Percentiles rank a stretch among this genome's conserved stretches.
phyloP scores from a whole-genome alignment of 2,888 invertebrate genomes.

The Smittia sp. region DNA sequence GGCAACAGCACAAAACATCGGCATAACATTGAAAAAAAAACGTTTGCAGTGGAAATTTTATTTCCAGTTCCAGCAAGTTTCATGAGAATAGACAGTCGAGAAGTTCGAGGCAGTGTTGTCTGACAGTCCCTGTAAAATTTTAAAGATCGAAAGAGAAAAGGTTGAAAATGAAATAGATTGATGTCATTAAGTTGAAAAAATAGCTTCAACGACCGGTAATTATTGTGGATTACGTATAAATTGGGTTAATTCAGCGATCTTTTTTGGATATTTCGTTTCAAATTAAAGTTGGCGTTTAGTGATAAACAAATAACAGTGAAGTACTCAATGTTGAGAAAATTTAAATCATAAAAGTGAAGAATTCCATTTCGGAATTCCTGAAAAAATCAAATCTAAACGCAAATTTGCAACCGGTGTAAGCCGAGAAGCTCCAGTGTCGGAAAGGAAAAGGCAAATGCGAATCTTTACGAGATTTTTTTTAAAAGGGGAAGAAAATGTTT shows the following conservation, averaged over 20 bases:
- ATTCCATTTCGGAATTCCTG: too few relatives aligned
- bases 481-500: not conserved
- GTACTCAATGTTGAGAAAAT: too few relatives aligned
- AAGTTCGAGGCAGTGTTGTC: conserved; percentile 21
- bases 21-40: not conserved
- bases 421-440: not conserved
- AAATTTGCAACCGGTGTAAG: not conserved
- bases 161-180: not conserved
- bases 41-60: not conserved
- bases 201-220: too few relatives aligned
- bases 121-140: not conserved
- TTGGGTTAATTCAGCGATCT: too few relatives aligned
- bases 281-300: too few relatives aligned
- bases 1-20: conserved; percentile 20
- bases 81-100: conserved; percentile 21
- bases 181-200: not conserved
- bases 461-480: not conserved
- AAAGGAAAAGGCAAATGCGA: not conserved
- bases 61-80: not conserved
- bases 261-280: too few relatives aligned
- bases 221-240: too few relatives aligned
- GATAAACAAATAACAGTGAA: too few relatives aligned
- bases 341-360: not conserved
- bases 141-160: not conserved
- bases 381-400: not conserved